A percentile compares a stretch with the other conserved stretches of the same genome.
phyloP scores from a whole-genome alignment of 1,140 invertebrate genomes.

The Lasaia peninsularis region DNA sequence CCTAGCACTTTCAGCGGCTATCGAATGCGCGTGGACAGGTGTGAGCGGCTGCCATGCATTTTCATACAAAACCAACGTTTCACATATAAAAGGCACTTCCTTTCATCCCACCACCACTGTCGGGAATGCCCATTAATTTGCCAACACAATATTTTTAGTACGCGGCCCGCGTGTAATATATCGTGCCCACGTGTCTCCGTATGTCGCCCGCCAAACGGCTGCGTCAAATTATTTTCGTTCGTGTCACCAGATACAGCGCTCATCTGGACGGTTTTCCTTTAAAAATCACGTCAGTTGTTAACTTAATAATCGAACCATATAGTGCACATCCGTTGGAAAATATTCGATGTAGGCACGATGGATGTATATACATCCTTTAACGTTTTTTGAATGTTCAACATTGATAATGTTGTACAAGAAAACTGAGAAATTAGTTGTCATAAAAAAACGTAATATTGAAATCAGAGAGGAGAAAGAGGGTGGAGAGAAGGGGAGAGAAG shows the following conservation, averaged over 20 bases:
- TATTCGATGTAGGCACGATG: neutral
- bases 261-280: conserved; percentile 75
- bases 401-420: no score
- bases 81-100: conserved; percentile 76
- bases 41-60: conserved; percentile 69
- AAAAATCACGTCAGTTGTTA: conserved; percentile 69
- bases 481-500: no score
- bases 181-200: conserved; percentile 74
- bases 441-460: no score
- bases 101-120: conserved; percentile 73
- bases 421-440: no score
- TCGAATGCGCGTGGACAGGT: conserved; percentile 65
- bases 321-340: conserved; percentile 57
- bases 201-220: conserved; percentile 70
- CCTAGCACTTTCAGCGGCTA: conserved; percentile 21
- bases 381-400: no score
- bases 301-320: conserved; percentile 50
- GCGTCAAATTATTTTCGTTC: conserved; percentile 77
- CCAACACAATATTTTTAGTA: conserved; percentile 77
- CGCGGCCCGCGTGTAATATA: conserved; percentile 75
- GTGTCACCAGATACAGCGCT: conserved; percentile 73
- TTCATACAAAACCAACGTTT: conserved; percentile 75
- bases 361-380: neutral
- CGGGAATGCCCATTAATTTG: conserved; percentile 77
- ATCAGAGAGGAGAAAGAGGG: no score